Conservation (phyloP, 2,888 invertebrate genomes). For the Gibbula magus region DNA sequence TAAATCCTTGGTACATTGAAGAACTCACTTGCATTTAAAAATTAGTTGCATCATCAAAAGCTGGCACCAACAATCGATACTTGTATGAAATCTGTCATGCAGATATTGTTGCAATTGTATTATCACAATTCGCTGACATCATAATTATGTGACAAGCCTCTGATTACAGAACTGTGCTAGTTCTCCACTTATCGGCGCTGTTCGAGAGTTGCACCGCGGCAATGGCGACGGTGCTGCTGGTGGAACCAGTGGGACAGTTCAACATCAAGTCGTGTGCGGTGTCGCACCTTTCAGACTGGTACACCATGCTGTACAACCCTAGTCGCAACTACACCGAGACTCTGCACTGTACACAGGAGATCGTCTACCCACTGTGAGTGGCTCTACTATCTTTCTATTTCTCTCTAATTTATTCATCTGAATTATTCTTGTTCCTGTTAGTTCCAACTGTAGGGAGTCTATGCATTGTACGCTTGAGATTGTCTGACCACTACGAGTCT, state of each 20-base stretch:
- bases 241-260: constrained; percentile 88
- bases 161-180: constrained; percentile 82
- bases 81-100: no score
- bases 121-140: neutral
- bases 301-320: constrained; percentile 95
- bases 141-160: neutral
- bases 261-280: constrained; percentile 87
- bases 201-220: constrained; percentile 87
- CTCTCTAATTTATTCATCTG: no score
- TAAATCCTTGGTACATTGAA: no score
- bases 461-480: no score
- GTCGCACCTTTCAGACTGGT: constrained; percentile 93
- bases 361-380: constrained; percentile 93
- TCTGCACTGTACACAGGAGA: constrained; percentile 96
- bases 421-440: no score
- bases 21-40: no score
- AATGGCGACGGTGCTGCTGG: constrained; percentile 85
- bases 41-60: no score
- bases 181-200: constrained; percentile 88
- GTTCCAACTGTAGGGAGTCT: no score
- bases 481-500: no score
- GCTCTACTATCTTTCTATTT: neutral
- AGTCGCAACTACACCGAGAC: constrained; percentile 91
- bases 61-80: no score
- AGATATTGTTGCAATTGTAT: no score